These are phyloP conservation scores for Unio pictorum DNA, from an alignment of 2,888 invertebrate genomes.

Conservation along the genomic window DNA sequence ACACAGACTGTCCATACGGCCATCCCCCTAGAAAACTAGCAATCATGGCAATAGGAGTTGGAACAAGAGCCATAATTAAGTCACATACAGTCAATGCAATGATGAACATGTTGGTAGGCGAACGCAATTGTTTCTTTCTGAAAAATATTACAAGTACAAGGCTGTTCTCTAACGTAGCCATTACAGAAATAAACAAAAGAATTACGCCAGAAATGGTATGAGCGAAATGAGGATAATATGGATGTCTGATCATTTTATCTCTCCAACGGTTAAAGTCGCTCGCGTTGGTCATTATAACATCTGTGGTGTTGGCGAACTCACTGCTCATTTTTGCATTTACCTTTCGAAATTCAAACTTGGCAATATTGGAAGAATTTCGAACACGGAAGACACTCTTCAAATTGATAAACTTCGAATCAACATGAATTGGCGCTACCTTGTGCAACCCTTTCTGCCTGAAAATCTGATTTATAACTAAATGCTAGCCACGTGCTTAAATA, in stretches of 20 bases:
- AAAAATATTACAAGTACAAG: conserved; percentile 39
- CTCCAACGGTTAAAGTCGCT: too few relatives aligned
- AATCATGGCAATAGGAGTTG: conserved; percentile 33
- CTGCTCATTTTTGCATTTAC: too few relatives aligned
- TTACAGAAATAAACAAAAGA: conserved; percentile 18
- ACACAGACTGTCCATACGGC: conserved; percentile 41
- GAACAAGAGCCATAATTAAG: conserved; percentile 44
- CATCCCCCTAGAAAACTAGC: conserved; percentile 39
- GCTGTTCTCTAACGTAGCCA: conserved; percentile 42
- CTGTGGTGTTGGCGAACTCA: too few relatives aligned
- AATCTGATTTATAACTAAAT: too few relatives aligned
- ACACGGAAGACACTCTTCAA: too few relatives aligned
- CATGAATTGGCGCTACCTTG: too few relatives aligned
- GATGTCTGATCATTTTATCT: conserved; percentile 9
- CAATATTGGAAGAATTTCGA: too few relatives aligned
- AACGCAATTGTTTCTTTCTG: conserved; percentile 46
- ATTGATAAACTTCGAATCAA: too few relatives aligned
- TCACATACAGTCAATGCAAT: conserved; percentile 49
- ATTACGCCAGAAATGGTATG: conserved; percentile 15
- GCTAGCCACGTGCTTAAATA: too few relatives aligned
- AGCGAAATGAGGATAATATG: conserved; percentile 20
- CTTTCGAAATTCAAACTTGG: too few relatives aligned
- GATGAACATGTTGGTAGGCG: conserved; percentile 58
- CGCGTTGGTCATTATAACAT: too few relatives aligned
- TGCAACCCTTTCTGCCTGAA: too few relatives aligned